Percentiles rank a stretch among this genome's conserved stretches.
phyloP scores from a whole-genome alignment of 2,888 invertebrate genomes.

The Sipha maydis region DNA sequence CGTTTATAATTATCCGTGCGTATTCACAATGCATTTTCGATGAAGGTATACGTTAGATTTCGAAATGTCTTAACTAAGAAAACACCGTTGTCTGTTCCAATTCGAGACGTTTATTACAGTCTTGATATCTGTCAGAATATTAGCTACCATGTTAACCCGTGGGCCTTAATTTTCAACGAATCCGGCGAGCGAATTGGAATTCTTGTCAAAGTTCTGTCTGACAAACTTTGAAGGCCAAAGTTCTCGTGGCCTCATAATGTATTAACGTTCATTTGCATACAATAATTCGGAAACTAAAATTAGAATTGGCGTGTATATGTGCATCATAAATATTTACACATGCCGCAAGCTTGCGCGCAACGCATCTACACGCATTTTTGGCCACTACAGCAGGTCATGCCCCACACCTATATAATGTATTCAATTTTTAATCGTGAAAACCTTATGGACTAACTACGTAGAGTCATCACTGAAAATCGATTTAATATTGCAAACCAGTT shows the following conservation, averaged over 20 bases:
- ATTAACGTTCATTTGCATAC: slow-evolving; percentile 30
- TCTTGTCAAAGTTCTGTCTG: slow-evolving; percentile 1
- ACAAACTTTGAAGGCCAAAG: neutral
- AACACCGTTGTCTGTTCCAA: neutral
- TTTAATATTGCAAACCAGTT: no score
- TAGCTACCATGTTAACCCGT: neutral
- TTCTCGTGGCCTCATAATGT: neutral
- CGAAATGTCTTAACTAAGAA: neutral
- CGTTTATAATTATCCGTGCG: neutral
- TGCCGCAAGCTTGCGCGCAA: no score
- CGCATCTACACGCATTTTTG: no score
- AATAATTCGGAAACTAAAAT: slow-evolving; percentile 6
- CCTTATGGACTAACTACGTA: neutral
- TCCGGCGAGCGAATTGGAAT: slow-evolving; percentile 6
- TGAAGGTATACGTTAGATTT: neutral
- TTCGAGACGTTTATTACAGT: slow-evolving; percentile 21
- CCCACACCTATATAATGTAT: neutral
- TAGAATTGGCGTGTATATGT: neutral
- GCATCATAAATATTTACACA: neutral
- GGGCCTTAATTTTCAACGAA: neutral
- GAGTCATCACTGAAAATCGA: no score
- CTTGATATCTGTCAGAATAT: slow-evolving; percentile 1
- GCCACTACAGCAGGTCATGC: neutral
- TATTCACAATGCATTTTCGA: neutral
- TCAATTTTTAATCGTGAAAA: neutral